Base-by-base conservation (phyloP, 1,140 invertebrate genomes). In the Lordiphosa collinella region DNA sequence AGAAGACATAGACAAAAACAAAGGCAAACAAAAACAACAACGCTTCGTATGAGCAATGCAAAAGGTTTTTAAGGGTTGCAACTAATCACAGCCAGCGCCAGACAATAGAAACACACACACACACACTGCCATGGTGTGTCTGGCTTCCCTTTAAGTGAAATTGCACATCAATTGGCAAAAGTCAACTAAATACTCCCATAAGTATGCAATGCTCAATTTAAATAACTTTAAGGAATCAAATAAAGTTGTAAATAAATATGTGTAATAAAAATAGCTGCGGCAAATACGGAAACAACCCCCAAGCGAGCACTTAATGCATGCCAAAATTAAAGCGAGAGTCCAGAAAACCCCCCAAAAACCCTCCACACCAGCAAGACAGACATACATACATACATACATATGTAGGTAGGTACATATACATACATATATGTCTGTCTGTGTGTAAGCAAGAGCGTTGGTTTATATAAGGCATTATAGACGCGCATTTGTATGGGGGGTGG, bases 381-480 rank as follows among this genome's bases (percentile, higher is more conserved):
- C 57, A 66, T 44, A 63, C 31, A 68, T 37, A 40, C 41, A 57
- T n/a, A 43, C 34, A 37, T 32, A 46, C 34, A 62, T 22, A 36
- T 36, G 38, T 40, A 22, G 49, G 7, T 46, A 25, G 37, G 16
- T 38, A 32, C 44, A 36, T 46, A 11, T 36, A n/a, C 44, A 7
- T 44, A 14, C 34, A 29, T 50, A 16, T n/a, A 16, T 43, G 7
- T 55, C 8, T 49, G 29, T 62, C 9, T 41, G 14, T 37, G 48
- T 22, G 46, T 40, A 29, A 34, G n/a, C n/a, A n/a, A 43, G 54
- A 51, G 47, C 46, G 53, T 40, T 66, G 44, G 63, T 80, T 79
- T 79, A 80, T 82, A 82, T 82, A 80, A 75, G 76, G 76, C 76
- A 82, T 80, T 80, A 80, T 80, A 59, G 71, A 80, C 76, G 76